Percentiles rank a stretch among this genome's conserved stretches.
Evolutionary conservation across 2,797 vertebrate genomes (phyloP).

Genomic region (Paratrypauchen microcephalus): DNA sequence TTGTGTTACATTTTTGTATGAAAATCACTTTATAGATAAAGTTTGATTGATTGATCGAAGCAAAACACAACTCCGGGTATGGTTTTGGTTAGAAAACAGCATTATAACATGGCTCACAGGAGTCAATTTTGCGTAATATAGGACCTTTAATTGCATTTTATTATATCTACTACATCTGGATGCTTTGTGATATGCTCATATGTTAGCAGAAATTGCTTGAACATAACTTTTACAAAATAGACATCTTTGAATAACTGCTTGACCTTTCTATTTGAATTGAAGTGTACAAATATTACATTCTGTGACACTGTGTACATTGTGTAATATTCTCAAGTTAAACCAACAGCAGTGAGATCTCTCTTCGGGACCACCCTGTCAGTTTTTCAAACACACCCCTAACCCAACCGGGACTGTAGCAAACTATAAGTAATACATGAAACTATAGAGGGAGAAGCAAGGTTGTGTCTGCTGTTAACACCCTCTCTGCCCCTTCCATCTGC

Average conservation of each 20-base stretch:
- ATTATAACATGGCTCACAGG: no score
- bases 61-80: no score
- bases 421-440: constrained; percentile 22
- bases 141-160: neutral
- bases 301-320: constrained; percentile 4
- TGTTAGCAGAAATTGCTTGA: neutral
- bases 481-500: constrained; percentile 15
- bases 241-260: neutral
- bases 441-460: constrained; percentile 37
- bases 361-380: constrained; percentile 11
- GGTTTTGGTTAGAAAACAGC: no score
- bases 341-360: constrained; percentile 1
- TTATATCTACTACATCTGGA: neutral
- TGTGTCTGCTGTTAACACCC: constrained; percentile 48
- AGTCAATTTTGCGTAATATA: no score
- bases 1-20: no score
- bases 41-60: no score
- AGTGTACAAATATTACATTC: neutral
- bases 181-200: neutral
- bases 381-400: constrained; percentile 16
- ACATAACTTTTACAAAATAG: neutral
- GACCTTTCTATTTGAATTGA: neutral
- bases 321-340: constrained; percentile 18
- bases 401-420: constrained; percentile 21
- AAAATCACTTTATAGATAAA: no score